These are phyloP conservation scores for Ahaetulla prasina DNA, from an alignment of 2,113 vertebrate genomes.

Conservation along the genomic window DNA sequence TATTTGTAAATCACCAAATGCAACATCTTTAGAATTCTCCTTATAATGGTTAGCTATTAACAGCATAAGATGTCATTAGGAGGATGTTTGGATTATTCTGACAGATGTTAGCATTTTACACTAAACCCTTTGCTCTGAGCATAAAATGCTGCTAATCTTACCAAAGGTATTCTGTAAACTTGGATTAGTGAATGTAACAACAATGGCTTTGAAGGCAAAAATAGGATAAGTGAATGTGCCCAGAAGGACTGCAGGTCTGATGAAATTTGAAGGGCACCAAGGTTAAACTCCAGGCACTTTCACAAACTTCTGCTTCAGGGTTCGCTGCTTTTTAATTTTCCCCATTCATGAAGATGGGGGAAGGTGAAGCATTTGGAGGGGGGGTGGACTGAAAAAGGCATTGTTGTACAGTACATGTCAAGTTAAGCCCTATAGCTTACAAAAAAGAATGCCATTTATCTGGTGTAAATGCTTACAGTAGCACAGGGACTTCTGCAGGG, in stretches of 20 bases:
- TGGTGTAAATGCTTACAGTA: background rate
- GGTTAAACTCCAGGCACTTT: background rate
- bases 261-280: background rate
- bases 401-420: background rate
- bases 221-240: background rate
- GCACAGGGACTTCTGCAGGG: background rate
- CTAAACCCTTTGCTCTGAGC: slow-evolving; percentile 3
- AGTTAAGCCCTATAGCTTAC: background rate
- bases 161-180: slow-evolving; percentile 12
- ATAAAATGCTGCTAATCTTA: slow-evolving; percentile 9
- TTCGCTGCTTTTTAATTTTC: background rate
- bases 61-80: background rate
- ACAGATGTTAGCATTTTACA: slow-evolving; percentile 26
- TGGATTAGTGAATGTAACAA: slow-evolving; percentile 3
- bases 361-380: background rate
- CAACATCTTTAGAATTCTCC: background rate
- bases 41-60: slow-evolving; percentile 14
- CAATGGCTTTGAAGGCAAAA: slow-evolving; percentile 11
- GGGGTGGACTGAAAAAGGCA: background rate
- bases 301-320: background rate
- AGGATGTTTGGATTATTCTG: slow-evolving; percentile 11
- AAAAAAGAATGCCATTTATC: background rate
- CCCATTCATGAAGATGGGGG: background rate
- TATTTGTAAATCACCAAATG: background rate
- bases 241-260: background rate